Conservation (phyloP, 1,140 invertebrate genomes). For the Anastrepha obliqua region DNA sequence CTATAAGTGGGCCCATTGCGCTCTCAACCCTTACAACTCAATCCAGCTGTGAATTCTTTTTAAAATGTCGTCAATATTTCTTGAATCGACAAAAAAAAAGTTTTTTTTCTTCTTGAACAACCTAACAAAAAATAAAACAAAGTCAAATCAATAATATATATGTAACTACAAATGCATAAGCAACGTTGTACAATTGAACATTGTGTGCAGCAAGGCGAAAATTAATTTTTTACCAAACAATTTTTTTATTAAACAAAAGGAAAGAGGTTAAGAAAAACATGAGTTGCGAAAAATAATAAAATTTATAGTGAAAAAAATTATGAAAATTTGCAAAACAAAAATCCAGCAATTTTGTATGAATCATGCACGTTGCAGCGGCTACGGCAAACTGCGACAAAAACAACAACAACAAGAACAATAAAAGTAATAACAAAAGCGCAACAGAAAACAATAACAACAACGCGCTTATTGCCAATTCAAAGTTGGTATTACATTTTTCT, state of each 20-base stretch:
- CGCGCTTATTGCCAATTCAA: conserved; percentile 12
- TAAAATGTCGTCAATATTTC: conserved; percentile 46
- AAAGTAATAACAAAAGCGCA: conserved; percentile 1
- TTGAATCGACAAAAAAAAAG: neutral
- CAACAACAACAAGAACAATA: neutral
- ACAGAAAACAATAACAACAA: conserved; percentile 27
- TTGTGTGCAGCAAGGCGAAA: conserved; percentile 41
- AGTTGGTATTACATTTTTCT: conserved; percentile 39
- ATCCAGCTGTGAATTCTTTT: conserved; percentile 52
- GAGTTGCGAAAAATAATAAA: neutral
- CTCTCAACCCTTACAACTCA: conserved; percentile 43
- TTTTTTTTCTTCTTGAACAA: neutral
- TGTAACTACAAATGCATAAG: neutral
- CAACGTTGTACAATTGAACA: conserved; percentile 12
- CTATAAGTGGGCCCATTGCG: neutral
- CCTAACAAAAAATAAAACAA: neutral
- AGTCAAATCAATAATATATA: neutral
- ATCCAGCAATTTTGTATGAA: conserved; percentile 23
- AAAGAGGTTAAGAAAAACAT: neutral
- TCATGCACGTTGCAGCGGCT: conserved; percentile 7
- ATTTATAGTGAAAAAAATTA: conserved; percentile 1
- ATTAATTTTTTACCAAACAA: conserved; percentile 29
- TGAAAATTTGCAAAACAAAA: conserved; percentile 28
- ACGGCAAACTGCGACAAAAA: neutral
- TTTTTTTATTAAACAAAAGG: neutral